Evolutionary conservation across 2,888 invertebrate species (phyloP).

Genomic region (Unio pictorum): DNA sequence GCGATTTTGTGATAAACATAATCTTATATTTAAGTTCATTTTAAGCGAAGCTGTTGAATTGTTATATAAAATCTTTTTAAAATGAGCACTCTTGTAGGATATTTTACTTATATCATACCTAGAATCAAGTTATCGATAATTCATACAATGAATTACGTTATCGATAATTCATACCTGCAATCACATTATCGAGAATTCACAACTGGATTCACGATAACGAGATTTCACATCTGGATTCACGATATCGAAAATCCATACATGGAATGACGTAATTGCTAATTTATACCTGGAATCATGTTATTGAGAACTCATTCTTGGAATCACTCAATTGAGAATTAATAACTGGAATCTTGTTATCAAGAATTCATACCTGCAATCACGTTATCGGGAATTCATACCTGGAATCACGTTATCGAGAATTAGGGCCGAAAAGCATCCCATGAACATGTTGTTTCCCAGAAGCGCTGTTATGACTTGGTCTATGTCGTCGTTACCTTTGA

Average conservation of each 20-base stretch:
- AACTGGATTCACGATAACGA: conserved; percentile 70
- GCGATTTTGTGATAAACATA: no score
- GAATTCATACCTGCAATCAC: neutral
- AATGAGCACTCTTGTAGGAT: no score
- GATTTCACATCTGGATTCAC: neutral
- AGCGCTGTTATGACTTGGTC: conserved; percentile 53
- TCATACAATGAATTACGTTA: no score
- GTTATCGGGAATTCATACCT: conserved; percentile 35
- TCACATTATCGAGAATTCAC: neutral
- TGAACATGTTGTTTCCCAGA: conserved; percentile 65
- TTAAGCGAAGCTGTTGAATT: no score
- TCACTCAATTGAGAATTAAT: neutral
- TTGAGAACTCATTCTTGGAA: neutral
- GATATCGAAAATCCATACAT: neutral
- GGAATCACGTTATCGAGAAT: conserved; percentile 70
- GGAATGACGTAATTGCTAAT: neutral
- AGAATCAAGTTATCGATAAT: conserved; percentile 68
- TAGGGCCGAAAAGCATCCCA: conserved; percentile 70
- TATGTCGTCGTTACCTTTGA: conserved; percentile 31
- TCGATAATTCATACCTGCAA: no score
- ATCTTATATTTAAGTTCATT: no score
- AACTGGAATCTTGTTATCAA: neutral
- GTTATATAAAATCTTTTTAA: no score
- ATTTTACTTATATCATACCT: neutral
- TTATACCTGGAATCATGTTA: neutral